phyloP scores from a whole-genome alignment of 2,113 vertebrate genomes.

The Alethe castanea region DNA sequence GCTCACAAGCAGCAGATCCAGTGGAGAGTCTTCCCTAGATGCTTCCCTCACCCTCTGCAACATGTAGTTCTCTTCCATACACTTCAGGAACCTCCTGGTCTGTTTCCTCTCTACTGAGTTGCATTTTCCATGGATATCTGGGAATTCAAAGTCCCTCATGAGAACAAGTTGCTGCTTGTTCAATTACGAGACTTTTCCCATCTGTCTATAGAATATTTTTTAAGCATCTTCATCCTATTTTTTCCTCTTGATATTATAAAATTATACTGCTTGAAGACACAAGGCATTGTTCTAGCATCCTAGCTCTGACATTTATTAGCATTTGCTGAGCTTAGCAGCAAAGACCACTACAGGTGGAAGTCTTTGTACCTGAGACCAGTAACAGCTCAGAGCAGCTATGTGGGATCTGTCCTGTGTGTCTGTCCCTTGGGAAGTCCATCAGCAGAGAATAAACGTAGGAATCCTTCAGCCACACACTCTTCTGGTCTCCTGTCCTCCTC shows the following conservation, averaged over 20 bases:
- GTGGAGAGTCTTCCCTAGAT: background rate
- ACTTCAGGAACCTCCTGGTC: background rate
- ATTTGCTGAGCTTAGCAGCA: background rate
- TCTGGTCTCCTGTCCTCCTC: background rate
- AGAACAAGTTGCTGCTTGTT: background rate
- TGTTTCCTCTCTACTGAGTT: background rate
- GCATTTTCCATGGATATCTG: background rate
- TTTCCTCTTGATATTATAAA: background rate
- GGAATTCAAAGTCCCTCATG: background rate
- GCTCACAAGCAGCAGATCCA: background rate
- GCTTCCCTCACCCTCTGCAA: background rate
- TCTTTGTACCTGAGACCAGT: background rate
- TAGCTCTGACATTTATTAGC: background rate
- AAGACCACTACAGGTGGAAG: background rate
- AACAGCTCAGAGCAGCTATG: background rate
- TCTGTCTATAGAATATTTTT: background rate
- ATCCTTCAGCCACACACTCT: rapidly evolving
- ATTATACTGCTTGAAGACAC: background rate
- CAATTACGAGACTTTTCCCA: background rate
- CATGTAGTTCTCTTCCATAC: background rate
- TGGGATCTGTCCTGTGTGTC: background rate
- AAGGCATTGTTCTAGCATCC: background rate
- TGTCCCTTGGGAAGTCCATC: background rate
- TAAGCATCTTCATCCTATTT: background rate
- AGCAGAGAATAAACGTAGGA: background rate